These are phyloP conservation scores for Dipodomys stephensi DNA, from an alignment of 2,113 vertebrate genomes.

Conservation along the genomic window DNA sequence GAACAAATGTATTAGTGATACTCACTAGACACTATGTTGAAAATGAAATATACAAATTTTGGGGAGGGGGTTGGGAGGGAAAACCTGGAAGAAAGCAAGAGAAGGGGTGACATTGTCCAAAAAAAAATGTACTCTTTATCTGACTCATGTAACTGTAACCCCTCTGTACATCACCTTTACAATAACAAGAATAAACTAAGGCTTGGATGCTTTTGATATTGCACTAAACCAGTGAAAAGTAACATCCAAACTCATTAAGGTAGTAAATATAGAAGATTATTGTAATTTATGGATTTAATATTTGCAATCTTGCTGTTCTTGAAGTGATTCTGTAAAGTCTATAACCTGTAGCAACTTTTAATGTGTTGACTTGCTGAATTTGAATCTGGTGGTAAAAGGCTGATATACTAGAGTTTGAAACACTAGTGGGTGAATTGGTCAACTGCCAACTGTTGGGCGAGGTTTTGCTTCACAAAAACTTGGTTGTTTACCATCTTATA, in stretches of 20 bases:
- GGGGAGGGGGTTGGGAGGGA: no score
- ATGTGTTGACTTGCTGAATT: constrained; percentile 32
- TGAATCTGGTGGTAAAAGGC: neutral
- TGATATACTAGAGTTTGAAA: neutral
- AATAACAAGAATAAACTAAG: neutral
- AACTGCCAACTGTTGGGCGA: neutral
- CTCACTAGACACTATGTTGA: no score
- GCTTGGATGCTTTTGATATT: neutral
- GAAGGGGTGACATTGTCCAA: no score
- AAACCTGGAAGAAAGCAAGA: no score
- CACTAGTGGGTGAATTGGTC: neutral
- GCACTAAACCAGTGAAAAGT: constrained; percentile 14
- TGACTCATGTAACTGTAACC: no score
- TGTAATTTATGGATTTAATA: constrained; percentile 53
- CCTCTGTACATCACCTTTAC: no score
- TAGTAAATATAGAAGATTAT: constrained; percentile 42
- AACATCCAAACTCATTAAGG: constrained; percentile 26
- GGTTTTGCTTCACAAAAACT: neutral
- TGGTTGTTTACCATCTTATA: neutral
- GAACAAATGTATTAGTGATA: no score
- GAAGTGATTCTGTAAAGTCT: neutral
- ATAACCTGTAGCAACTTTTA: constrained; percentile 4
- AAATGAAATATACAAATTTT: no score
- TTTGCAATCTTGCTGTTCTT: constrained; percentile 28
- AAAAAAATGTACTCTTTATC: no score